phyloP scores from a whole-genome alignment of 2,888 invertebrate species.

The Rhimphoctona megacephalus region DNA sequence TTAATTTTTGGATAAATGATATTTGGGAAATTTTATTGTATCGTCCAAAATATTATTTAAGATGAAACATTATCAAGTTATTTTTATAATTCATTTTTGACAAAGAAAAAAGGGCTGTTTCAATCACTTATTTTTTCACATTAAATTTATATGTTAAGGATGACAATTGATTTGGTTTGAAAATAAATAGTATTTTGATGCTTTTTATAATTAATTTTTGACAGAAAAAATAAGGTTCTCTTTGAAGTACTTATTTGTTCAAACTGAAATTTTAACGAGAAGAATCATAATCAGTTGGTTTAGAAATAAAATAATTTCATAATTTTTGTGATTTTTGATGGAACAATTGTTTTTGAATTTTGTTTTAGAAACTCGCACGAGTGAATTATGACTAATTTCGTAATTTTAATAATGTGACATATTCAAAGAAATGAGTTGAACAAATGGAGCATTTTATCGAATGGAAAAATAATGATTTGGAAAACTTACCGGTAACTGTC shows the following conservation, averaged over 20 bases:
- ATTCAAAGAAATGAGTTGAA: background rate
- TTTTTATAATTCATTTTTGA: too few species aligned
- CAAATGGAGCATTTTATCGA: background rate
- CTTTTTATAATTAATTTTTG: background rate
- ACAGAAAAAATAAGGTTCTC: background rate
- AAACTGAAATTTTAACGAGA: background rate
- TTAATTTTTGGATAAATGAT: background rate
- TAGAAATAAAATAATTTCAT: background rate
- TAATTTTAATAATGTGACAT: background rate
- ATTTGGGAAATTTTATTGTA: background rate
- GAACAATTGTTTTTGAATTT: background rate
- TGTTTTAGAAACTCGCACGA: background rate
- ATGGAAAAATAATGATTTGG: background rate
- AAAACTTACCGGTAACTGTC: conserved; percentile 82
- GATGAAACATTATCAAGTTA: too few species aligned
- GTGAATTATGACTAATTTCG: background rate
- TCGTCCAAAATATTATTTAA: background rate
- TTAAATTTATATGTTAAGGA: too few species aligned
- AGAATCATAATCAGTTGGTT: background rate
- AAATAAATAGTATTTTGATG: background rate
- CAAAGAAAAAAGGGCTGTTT: too few species aligned
- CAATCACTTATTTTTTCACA: too few species aligned
- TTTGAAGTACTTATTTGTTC: background rate
- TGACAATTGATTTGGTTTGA: too few species aligned
- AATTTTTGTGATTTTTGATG: background rate